phyloP scores from a whole-genome alignment of 2,797 vertebrate species.

The Syncerus caffer region DNA sequence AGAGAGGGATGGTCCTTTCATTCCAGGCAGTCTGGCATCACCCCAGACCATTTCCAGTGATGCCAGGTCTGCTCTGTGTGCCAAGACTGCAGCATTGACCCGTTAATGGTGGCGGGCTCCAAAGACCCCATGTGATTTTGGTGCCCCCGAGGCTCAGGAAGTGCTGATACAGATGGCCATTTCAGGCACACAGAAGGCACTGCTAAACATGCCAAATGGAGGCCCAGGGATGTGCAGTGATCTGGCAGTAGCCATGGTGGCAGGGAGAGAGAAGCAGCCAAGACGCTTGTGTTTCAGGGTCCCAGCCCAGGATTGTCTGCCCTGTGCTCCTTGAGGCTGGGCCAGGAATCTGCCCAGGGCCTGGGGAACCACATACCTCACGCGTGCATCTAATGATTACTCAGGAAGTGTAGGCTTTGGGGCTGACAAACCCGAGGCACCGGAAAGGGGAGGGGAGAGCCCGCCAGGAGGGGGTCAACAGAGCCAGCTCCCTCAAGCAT shows the following conservation, averaged over 20 bases:
- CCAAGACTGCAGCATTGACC: too few species aligned
- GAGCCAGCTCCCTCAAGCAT: constrained; percentile 54
- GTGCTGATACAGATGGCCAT: not conserved
- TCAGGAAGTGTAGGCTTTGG: constrained; percentile 62
- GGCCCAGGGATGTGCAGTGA: not conserved
- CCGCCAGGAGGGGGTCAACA: not conserved
- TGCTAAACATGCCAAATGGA: not conserved
- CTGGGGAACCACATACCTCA: constrained; percentile 24
- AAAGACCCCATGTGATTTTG: not conserved
- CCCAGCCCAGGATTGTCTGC: not conserved
- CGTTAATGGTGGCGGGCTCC: not conserved
- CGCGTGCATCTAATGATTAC: constrained; percentile 49
- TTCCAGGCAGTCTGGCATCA: not conserved
- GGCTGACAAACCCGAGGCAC: constrained; percentile 7
- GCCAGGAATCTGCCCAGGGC: constrained; percentile 13
- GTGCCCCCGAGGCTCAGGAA: not conserved
- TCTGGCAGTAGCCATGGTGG: not conserved
- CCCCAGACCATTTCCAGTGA: not conserved
- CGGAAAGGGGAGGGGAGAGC: constrained; percentile 49
- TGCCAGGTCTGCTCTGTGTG: not conserved
- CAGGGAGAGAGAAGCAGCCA: not conserved
- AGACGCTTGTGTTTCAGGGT: not conserved
- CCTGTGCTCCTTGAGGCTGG: constrained; percentile 25
- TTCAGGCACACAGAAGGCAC: not conserved
- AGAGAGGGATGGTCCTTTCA: not conserved